Conservation (phyloP, 1,140 invertebrate genomes). For the Amphibalanus amphitrite region DNA sequence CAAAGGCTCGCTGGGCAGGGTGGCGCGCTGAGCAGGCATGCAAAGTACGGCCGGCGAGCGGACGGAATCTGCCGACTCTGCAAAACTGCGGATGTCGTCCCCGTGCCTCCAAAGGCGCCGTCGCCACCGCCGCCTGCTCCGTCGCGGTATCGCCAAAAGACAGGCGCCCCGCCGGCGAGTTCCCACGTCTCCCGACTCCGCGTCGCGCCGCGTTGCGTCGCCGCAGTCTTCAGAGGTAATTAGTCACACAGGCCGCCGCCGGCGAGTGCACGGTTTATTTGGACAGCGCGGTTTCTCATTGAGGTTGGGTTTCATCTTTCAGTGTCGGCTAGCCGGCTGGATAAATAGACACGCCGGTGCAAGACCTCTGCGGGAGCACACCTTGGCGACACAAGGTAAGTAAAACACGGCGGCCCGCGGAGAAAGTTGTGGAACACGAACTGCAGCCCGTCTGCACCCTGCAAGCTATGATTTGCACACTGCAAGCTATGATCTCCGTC, state of each 20-base stretch:
- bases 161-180: background rate
- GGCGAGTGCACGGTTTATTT: background rate
- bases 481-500: no score
- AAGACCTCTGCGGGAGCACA: background rate
- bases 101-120: background rate
- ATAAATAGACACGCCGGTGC: background rate
- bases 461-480: no score
- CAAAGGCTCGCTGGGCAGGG: background rate
- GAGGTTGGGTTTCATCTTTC: constrained; percentile 1
- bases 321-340: background rate
- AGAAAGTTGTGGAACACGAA: no score
- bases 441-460: no score
- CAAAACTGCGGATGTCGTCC: background rate
- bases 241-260: background rate
- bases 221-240: background rate
- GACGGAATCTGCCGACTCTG: background rate
- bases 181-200: background rate
- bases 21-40: background rate
- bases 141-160: background rate
- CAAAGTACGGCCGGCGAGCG: background rate
- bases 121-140: no score
- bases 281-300: background rate
- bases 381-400: background rate
- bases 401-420: no score
- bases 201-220: background rate